These are phyloP conservation scores for Busseola fusca DNA, from an alignment of 2,888 invertebrate genomes.

Conservation along the genomic window DNA sequence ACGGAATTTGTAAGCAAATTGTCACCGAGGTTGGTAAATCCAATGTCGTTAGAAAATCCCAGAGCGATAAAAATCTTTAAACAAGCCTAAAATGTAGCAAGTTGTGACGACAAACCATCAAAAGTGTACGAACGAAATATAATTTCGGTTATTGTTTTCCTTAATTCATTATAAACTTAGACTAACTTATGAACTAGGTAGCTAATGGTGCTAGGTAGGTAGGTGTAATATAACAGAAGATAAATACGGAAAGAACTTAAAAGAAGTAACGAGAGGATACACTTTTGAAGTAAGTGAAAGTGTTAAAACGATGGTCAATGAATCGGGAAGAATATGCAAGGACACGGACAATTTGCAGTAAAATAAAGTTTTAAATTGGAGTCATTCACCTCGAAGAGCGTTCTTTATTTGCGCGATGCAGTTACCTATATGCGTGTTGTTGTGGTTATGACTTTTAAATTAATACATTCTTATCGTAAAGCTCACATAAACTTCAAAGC, in stretches of 20 bases:
- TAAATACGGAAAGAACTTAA: not conserved
- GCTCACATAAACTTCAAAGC: not conserved
- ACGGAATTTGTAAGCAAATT: constrained; percentile 43
- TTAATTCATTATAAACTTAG: not conserved
- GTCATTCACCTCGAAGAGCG: not conserved
- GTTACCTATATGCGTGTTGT: no score
- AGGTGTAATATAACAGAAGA: no score
- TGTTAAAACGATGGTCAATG: constrained; percentile 5
- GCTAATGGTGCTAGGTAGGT: no score
- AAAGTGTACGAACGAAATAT: not conserved
- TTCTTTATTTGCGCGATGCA: not conserved
- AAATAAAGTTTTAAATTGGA: constrained; percentile 16
- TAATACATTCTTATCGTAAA: not conserved
- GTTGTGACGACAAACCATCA: not conserved
- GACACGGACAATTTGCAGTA: constrained; percentile 3
- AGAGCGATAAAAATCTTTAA: not conserved
- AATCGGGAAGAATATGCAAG: constrained; percentile 45
- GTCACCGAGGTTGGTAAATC: constrained; percentile 37
- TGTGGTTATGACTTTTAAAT: not conserved
- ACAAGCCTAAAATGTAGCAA: not conserved
- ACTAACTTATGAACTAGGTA: not conserved
- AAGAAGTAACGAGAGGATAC: not conserved
- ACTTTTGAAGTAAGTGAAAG: constrained; percentile 21
- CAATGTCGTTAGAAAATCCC: constrained; percentile 32
- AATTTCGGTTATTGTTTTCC: constrained; percentile 4